Percentiles rank a stretch among this genome's conserved stretches.
Evolutionary conservation across 2,888 invertebrate genomes (phyloP).

Genomic region (Aphidius colemani): DNA sequence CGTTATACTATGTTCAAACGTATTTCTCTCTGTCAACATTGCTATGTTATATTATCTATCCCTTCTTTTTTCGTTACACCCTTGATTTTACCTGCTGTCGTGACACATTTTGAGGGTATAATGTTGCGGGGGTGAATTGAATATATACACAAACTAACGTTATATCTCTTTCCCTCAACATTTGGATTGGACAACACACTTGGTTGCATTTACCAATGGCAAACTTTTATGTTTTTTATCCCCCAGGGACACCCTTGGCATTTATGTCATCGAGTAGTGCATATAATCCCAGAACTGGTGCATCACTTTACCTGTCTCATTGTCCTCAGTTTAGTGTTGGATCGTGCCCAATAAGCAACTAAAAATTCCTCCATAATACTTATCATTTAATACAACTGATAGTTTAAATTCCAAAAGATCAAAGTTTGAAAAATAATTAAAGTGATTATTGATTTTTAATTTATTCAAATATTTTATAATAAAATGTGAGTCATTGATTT

Average conservation of each 20-base stretch:
- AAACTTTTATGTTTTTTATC: constrained; percentile 33
- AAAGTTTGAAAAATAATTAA: not conserved
- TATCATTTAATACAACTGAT: too few species aligned
- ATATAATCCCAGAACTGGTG: constrained; percentile 43
- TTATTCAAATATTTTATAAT: not conserved
- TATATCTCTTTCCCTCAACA: constrained; percentile 22
- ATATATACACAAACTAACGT: not conserved
- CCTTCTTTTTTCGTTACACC: not conserved
- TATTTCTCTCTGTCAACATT: too few species aligned
- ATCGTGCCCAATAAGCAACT: constrained; percentile 37
- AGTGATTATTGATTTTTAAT: not conserved
- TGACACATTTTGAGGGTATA: constrained; percentile 35
- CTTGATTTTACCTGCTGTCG: constrained; percentile 44
- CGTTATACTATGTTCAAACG: constrained; percentile 22
- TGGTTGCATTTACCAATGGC: constrained; percentile 47
- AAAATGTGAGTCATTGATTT: not conserved
- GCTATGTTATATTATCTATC: too few species aligned
- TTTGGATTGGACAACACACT: constrained; percentile 47
- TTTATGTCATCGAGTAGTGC: constrained; percentile 44
- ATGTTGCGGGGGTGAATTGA: constrained; percentile 27
- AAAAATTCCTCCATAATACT: not conserved
- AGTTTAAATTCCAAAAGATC: not conserved
- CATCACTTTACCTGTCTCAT: constrained; percentile 48
- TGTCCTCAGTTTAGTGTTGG: constrained; percentile 51
- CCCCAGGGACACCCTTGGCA: constrained; percentile 38